Percentiles rank a stretch among this genome's conserved stretches.
phyloP scores from a whole-genome alignment of 2,113 vertebrate genomes.

The Sinocyclocheilus grahami region DNA sequence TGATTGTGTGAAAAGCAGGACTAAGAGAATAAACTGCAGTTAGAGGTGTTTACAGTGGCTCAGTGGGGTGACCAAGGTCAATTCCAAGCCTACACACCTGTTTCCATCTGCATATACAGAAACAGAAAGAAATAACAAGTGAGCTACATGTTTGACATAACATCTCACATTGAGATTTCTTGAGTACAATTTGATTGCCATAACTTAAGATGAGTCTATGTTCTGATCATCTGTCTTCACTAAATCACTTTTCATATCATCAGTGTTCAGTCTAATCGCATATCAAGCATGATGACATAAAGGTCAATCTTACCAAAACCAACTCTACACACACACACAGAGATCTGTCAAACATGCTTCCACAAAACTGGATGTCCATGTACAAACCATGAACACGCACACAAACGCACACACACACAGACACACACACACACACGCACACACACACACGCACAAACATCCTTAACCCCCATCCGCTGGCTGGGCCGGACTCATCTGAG shows the following conservation, averaged over 20 bases:
- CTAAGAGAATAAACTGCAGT: conserved; percentile 9
- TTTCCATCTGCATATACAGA: conserved; percentile 9
- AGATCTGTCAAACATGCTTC: not conserved
- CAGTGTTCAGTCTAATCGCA: not conserved
- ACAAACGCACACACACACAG: not conserved
- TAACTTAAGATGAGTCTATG: not conserved
- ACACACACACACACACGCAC: not conserved
- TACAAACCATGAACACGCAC: conserved; percentile 8
- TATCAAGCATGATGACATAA: conserved; percentile 27
- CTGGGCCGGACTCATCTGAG: conserved; percentile 55
- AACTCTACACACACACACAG: conserved; percentile 2
- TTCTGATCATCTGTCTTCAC: conserved; percentile 25
- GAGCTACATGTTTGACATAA: not conserved
- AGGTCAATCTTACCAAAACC: conserved; percentile 32
- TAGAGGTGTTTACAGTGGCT: conserved; percentile 33
- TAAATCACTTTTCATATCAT: conserved; percentile 32
- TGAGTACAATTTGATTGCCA: not conserved
- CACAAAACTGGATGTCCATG: not conserved
- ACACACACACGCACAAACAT: not conserved
- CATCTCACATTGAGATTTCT: not conserved
- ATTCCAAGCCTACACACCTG: conserved; percentile 36
- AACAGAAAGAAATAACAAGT: not conserved
- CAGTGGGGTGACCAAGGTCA: conserved; percentile 26
- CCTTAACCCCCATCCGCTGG: conserved; percentile 39
- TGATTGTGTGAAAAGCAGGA: not conserved